Percentiles rank a stretch among this genome's conserved stretches.
Conservation (phyloP, 2,888 invertebrate species). For the Pteria penguin region DNA sequence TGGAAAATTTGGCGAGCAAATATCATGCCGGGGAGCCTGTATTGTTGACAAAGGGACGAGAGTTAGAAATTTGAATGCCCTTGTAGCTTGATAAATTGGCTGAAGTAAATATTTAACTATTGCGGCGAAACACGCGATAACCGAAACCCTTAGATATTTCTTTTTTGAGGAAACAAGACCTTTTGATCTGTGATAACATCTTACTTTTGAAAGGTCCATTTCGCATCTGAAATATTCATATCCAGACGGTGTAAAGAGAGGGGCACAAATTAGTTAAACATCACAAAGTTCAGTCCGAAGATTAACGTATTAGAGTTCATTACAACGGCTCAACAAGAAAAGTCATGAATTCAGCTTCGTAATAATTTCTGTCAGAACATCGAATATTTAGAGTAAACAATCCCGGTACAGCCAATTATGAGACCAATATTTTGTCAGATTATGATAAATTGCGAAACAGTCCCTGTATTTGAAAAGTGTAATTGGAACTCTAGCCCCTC, state of each 20-base stretch:
- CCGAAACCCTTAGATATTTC: constrained; percentile 43
- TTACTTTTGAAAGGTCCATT: constrained; percentile 16
- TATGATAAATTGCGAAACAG: constrained; percentile 47
- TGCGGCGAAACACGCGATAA: constrained; percentile 52
- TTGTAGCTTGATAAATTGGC: constrained; percentile 54
- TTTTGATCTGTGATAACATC: constrained; percentile 34
- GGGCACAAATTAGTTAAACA: constrained; percentile 45
- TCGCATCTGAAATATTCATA: constrained; percentile 32
- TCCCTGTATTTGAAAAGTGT: constrained; percentile 38
- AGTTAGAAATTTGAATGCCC: constrained; percentile 44
- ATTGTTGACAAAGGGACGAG: constrained; percentile 41
- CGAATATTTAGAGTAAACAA: constrained; percentile 48
- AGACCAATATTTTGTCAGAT: constrained; percentile 39
- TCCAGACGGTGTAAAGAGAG: constrained; percentile 32
- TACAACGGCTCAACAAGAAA: constrained; percentile 33
- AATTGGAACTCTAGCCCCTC: constrained; percentile 35
- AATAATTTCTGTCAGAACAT: constrained; percentile 45
- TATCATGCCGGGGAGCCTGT: constrained; percentile 29
- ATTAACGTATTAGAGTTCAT: constrained; percentile 43
- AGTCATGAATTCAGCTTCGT: constrained; percentile 26
- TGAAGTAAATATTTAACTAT: constrained; percentile 62
- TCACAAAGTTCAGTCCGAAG: constrained; percentile 29
- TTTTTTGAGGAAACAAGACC: constrained; percentile 35
- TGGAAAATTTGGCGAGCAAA: constrained; percentile 44
- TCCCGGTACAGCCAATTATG: constrained; percentile 41